These are phyloP conservation scores for Scaptomyza tumidula DNA, from an alignment of 2,888 invertebrate species.

Conservation along the genomic window DNA sequence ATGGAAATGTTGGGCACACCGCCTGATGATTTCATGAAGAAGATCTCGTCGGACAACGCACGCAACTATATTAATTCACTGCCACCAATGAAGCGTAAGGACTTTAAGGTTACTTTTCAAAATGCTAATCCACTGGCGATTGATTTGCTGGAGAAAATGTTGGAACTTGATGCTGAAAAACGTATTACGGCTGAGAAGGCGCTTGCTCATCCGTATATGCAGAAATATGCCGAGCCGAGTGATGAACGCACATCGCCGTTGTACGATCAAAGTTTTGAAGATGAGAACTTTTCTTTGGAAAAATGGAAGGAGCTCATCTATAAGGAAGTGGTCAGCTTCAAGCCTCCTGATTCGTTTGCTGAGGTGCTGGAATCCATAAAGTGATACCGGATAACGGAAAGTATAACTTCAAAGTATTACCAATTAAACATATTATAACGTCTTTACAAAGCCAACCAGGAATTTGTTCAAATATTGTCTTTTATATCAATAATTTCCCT, in stretches of 20 bases:
- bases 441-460: neutral
- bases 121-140: slow-evolving; percentile 97
- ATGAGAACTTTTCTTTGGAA: slow-evolving; percentile 95
- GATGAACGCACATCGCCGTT: slow-evolving; percentile 96
- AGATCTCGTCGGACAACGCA: slow-evolving; percentile 98
- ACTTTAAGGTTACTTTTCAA: slow-evolving; percentile 94
- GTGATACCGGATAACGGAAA: slow-evolving; percentile 6
- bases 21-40: slow-evolving; percentile 95
- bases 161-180: slow-evolving; percentile 97
- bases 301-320: slow-evolving; percentile 93
- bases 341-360: slow-evolving; percentile 86
- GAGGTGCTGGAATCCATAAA: slow-evolving; percentile 57
- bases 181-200: slow-evolving; percentile 90
- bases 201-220: slow-evolving; percentile 87
- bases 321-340: slow-evolving; percentile 92
- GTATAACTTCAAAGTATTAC: slow-evolving; percentile 30
- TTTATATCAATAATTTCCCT: slow-evolving; percentile 20
- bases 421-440: neutral
- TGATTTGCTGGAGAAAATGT: slow-evolving; percentile 96
- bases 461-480: slow-evolving; percentile 20
- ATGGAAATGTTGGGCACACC: slow-evolving; percentile 99
- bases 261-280: slow-evolving; percentile 98
- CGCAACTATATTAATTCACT: slow-evolving; percentile 96
- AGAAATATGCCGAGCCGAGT: slow-evolving; percentile 97
- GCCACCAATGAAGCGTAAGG: slow-evolving; percentile 92